Percentiles rank a stretch among this genome's conserved stretches.
Conservation (phyloP, 2,888 invertebrate species). For the Cephalotes varians region DNA sequence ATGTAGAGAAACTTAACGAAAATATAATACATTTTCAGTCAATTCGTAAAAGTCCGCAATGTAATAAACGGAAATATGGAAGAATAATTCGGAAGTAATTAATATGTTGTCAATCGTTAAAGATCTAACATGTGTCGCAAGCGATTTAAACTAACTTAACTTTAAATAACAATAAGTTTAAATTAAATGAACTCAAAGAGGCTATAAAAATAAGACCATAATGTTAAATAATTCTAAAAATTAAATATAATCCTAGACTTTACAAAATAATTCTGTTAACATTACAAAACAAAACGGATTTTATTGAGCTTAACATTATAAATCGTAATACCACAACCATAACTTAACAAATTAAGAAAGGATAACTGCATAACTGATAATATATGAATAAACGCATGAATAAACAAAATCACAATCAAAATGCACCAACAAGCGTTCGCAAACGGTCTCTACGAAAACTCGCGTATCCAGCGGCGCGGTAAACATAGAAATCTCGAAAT, state of each 20-base stretch:
- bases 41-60: too few species aligned
- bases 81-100: too few species aligned
- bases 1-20: too few species aligned
- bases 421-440: not conserved
- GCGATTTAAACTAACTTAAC: too few species aligned
- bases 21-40: too few species aligned
- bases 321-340: too few species aligned
- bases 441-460: slow-evolving; percentile 37
- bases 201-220: not conserved
- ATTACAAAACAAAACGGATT: not conserved
- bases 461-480: slow-evolving; percentile 38
- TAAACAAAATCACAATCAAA: slow-evolving; percentile 20
- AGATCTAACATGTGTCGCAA: too few species aligned
- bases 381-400: not conserved
- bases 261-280: too few species aligned
- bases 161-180: too few species aligned
- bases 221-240: not conserved
- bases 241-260: not conserved
- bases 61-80: too few species aligned
- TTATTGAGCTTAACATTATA: not conserved
- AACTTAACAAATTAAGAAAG: not conserved
- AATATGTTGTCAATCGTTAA: too few species aligned
- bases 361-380: not conserved
- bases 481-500: slow-evolving; percentile 52
- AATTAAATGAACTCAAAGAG: not conserved